Percentiles rank a stretch among this genome's conserved stretches.
phyloP scores from a whole-genome alignment of 2,797 vertebrate species.

The Coranthus polyacanthus region DNA sequence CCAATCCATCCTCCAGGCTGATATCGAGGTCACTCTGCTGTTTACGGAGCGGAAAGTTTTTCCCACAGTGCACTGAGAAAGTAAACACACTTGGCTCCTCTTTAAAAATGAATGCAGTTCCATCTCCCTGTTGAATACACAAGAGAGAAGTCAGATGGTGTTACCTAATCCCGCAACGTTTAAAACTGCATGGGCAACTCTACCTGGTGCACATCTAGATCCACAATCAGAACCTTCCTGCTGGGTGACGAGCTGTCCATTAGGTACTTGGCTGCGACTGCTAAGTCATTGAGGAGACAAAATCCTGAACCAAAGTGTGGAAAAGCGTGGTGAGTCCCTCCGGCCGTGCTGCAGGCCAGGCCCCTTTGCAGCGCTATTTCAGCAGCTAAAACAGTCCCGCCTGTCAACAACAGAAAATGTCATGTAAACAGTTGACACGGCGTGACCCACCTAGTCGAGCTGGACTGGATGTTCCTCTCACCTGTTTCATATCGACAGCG shows the following conservation, averaged over 20 bases:
- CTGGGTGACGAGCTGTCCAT: slow-evolving; percentile 29
- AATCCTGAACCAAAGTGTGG: slow-evolving; percentile 74
- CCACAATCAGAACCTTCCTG: slow-evolving; percentile 76
- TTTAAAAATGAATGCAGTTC: slow-evolving; percentile 79
- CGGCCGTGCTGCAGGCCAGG: slow-evolving; percentile 78
- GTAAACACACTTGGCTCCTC: slow-evolving; percentile 77
- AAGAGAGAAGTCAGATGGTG: not conserved
- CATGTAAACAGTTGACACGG: not conserved
- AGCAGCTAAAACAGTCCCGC: slow-evolving; percentile 74
- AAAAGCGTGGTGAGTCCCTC: slow-evolving; percentile 79
- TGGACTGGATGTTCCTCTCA: slow-evolving; percentile 18
- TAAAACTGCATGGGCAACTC: not conserved
- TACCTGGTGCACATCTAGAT: slow-evolving; percentile 83
- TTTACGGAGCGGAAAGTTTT: slow-evolving; percentile 77
- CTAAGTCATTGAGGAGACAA: slow-evolving; percentile 79
- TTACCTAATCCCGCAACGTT: too few relatives aligned
- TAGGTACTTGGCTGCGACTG: slow-evolving; percentile 69
- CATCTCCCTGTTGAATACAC: slow-evolving; percentile 71
- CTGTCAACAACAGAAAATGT: slow-evolving; percentile 42
- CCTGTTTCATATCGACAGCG: slow-evolving; percentile 79
- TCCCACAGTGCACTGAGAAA: slow-evolving; percentile 80
- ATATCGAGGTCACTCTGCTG: slow-evolving; percentile 79
- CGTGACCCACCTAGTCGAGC: not conserved
- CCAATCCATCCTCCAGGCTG: slow-evolving; percentile 68
- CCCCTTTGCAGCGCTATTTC: slow-evolving; percentile 73